Percentiles rank a stretch among this genome's conserved stretches.
phyloP scores from a whole-genome alignment of 2,797 vertebrate genomes.

The Onychomys arenicola region DNA sequence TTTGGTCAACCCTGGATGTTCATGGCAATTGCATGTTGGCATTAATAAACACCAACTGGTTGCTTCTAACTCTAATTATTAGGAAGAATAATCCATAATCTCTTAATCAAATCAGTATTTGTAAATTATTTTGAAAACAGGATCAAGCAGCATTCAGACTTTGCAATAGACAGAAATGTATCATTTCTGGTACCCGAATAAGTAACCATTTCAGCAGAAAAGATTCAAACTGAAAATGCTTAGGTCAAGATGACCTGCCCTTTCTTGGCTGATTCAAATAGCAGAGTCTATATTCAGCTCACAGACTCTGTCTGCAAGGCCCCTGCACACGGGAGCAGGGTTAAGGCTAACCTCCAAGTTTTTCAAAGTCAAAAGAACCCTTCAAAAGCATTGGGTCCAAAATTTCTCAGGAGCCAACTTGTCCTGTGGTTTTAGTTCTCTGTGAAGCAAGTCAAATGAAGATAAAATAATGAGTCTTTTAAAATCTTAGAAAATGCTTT shows the following conservation, averaged over 20 bases:
- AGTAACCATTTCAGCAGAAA: constrained; percentile 53
- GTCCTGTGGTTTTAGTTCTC: constrained; percentile 40
- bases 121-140: constrained; percentile 64
- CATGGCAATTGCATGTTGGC: neutral
- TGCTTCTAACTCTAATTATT: constrained; percentile 50
- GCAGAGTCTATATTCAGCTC: neutral
- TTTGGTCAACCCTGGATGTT: constrained; percentile 52
- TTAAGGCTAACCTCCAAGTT: constrained; percentile 3
- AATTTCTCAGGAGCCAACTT: neutral
- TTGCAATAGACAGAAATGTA: constrained; percentile 28
- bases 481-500: constrained; percentile 59
- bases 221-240: constrained; percentile 46
- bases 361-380: constrained; percentile 25
- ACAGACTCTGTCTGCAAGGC: neutral
- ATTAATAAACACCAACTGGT: constrained; percentile 5
- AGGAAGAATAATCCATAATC: constrained; percentile 33
- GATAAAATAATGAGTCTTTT: constrained; percentile 26
- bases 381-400: neutral
- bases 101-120: constrained; percentile 36
- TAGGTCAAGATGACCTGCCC: constrained; percentile 54
- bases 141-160: constrained; percentile 40
- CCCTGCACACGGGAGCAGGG: neutral
- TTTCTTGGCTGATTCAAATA: constrained; percentile 34
- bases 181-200: constrained; percentile 9
- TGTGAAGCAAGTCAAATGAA: constrained; percentile 34